Evolutionary conservation across 2,797 vertebrate species (phyloP), one percentile per base, ranked within the genome.

Genomic region (Melanotaenia boesemani): DNA sequence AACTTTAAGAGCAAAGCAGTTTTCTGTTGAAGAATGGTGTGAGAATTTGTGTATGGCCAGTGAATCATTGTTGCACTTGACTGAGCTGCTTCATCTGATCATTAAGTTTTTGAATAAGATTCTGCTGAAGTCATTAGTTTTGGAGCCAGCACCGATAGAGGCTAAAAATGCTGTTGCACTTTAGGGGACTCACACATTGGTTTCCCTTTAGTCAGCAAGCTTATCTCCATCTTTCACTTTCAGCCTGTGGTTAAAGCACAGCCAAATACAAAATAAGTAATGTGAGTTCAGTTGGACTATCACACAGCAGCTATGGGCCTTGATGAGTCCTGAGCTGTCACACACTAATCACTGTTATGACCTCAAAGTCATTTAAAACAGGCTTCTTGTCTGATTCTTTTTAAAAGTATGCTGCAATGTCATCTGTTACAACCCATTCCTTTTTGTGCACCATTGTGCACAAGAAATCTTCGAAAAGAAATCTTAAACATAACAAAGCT

Each of bases 381-480:
- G 44, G 9, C 11, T n/a, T 41, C 18, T 48, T 60, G 18, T 5
- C 20, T 59, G 1, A 60, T 26, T 13, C 30, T 7, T 56, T 9
- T 58, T 57, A 18, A 7, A 46, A 52, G 28, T 28, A 54, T 4
- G 46, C 28, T 20, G 16, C 46, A 63, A 60, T 48, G 41, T 69
- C 50, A 48, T 65, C 32, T 46, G n/a, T 20, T 54, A 50, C 48
- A 58, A 58, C 56, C n/a, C 46, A 65, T 55, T 57, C n/a, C 3
- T 28, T 37, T n/a, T 7, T 60, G 13, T 41, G 18, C 26, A 26
- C 28, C 2, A 18, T 16, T 24, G 24, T 37, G 30, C 54, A 28
- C 16, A 5, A n/a, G 28, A 30, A 30, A 30, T 30, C 28, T 30
- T 30, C 28, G 30, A 28, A 15, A 48, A 67, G 37, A 46, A 13